Evolutionary conservation across 2,888 invertebrate species (phyloP).

Genomic region (Tinea semifulvella): DNA sequence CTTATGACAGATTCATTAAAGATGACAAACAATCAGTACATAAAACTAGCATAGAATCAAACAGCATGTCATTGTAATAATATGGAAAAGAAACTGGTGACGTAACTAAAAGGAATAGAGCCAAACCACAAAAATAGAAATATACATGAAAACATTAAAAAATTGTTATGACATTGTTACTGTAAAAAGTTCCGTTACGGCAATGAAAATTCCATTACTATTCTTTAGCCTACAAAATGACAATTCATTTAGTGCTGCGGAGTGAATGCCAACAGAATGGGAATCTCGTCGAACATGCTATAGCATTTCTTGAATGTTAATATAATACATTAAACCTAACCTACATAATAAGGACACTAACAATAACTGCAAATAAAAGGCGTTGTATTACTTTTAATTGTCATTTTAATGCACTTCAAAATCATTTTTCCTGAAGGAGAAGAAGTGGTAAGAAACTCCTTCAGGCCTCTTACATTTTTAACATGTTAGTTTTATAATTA

Average conservation of each 20-base stretch:
- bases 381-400: too few species aligned
- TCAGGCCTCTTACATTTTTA: too few species aligned
- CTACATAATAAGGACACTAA: too few species aligned
- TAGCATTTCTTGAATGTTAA: constrained; percentile 25
- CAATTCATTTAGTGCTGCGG: constrained; percentile 26
- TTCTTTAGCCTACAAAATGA: constrained; percentile 29
- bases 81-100: background rate
- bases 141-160: constrained; percentile 1
- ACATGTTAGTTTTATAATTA: too few species aligned
- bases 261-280: constrained; percentile 23
- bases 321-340: too few species aligned
- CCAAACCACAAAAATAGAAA: background rate
- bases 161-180: constrained; percentile 6
- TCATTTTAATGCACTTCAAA: too few species aligned
- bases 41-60: too few species aligned
- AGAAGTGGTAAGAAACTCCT: too few species aligned
- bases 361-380: too few species aligned
- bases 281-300: constrained; percentile 29
- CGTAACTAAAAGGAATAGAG: background rate
- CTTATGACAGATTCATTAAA: constrained; percentile 14
- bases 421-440: too few species aligned
- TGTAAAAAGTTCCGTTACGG: constrained; percentile 14
- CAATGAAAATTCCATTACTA: constrained; percentile 26
- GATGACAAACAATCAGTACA: background rate
- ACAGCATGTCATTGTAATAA: background rate